Conservation (phyloP, 2,113 vertebrate genomes). For the Aviceda subcristata region DNA sequence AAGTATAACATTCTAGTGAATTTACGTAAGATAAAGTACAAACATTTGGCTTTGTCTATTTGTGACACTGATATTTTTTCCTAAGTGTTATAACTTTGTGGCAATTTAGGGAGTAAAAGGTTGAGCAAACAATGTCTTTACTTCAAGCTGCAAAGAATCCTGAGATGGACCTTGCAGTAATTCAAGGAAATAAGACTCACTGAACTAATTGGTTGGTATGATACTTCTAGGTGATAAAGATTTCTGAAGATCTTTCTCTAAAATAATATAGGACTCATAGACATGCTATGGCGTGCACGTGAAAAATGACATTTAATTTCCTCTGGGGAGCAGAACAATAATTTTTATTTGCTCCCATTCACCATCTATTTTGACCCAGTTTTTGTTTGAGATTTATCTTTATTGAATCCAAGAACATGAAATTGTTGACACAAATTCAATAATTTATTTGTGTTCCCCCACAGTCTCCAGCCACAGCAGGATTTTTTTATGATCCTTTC, state of each 20-base stretch:
- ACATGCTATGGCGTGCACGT: rapidly evolving
- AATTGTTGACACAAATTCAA: slow-evolving; percentile 8
- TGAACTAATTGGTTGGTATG: neutral
- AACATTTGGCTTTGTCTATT: neutral
- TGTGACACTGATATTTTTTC: neutral
- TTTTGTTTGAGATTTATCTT: neutral
- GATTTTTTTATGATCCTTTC: neutral
- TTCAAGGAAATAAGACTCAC: neutral
- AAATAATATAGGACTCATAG: neutral
- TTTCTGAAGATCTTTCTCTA: neutral
- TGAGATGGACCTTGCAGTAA: neutral
- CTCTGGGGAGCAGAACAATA: neutral
- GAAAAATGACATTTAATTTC: neutral
- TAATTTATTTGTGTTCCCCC: neutral
- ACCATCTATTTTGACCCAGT: neutral
- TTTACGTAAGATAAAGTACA: neutral
- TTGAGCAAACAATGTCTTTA: neutral
- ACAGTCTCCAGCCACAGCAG: neutral
- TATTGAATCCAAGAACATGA: neutral
- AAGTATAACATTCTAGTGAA: neutral
- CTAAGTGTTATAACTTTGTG: neutral
- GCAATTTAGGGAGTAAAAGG: neutral
- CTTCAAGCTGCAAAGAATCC: neutral
- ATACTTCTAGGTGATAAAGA: neutral
- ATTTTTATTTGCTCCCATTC: neutral